Base-by-base conservation (phyloP, 1,140 invertebrate genomes). In the Lordiphosa stackelbergi region DNA sequence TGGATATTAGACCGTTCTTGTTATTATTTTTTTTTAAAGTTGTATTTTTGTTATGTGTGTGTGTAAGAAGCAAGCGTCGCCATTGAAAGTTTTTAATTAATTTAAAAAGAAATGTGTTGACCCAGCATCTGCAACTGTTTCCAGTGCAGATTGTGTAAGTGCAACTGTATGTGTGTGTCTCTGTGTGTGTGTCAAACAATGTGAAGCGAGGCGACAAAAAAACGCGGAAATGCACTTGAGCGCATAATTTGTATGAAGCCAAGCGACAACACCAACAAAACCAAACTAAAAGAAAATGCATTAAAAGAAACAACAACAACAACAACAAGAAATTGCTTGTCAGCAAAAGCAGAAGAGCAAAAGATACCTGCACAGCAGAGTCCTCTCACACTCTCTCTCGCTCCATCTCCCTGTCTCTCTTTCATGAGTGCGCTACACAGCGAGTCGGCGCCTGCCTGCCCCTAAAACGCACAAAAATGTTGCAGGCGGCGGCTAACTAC, bases 161-260 rank as follows among this genome's bases (percentile, higher is more conserved):
- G 22, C 6, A 31, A 4, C 22, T 24, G 22, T 6, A 24, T 31
- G 28, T 31, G 28, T 31, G 28, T 31, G 22, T 24, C 2, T 24
- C 0, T 24, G 22, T 24, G 28, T 8, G 6, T 31, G 6, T 31
- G 28, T 34, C 51, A 66, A 46, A 54, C 37, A 64, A 66, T 48
- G 56, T 19, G 47, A 38, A 49, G 24, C 46, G 34, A 53, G 49
- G 35, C 24, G 51, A 51, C 43, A 54, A 38, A 55, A 62, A 58
- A 73, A 81, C 69, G 72, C 78, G 77, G 78, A 81, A 81, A 81
- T 84, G 77, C 78, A 81, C 72, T 81, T 81, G 71, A 83, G 72
- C 77, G 77, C 69, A 79, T 81, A 79, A 81, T 79, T 81, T 77
- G 58, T 79, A 66, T 73, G 28, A 78, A 79, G 55, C 59, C 73